Conservation (phyloP, 1,140 invertebrate species). For the Hetaerina americana region DNA sequence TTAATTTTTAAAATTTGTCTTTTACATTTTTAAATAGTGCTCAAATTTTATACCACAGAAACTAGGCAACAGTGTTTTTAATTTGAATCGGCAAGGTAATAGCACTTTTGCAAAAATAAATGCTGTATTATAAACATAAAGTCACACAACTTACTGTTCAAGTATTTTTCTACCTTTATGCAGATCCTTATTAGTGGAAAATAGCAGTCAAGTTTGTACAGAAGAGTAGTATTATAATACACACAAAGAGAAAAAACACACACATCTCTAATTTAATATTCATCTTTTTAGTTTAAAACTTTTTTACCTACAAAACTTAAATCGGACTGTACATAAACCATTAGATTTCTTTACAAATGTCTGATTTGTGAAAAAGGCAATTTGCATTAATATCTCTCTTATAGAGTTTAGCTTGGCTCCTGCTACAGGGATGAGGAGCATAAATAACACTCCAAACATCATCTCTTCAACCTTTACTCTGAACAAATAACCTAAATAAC, state of each 20-base stretch:
- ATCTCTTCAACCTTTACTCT: no score
- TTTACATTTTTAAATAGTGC: not conserved
- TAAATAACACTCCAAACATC: not conserved
- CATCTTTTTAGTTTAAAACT: not conserved
- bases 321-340: not conserved
- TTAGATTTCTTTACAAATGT: not conserved
- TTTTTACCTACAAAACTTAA: not conserved
- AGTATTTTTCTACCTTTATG: not conserved
- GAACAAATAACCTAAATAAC: not conserved
- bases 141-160: not conserved
- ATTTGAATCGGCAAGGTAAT: not conserved
- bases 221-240: not conserved
- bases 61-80: not conserved
- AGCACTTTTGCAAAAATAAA: not conserved
- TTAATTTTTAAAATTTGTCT: not conserved
- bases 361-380: not conserved
- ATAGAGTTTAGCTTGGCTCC: not conserved
- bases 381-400: not conserved
- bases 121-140: not conserved
- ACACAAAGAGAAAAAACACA: not conserved
- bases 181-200: not conserved
- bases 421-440: not conserved
- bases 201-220: not conserved
- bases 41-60: not conserved
- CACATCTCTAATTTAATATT: not conserved